Evolutionary conservation across 2,113 vertebrate species (phyloP).

Genomic region (Alethe diademata): DNA sequence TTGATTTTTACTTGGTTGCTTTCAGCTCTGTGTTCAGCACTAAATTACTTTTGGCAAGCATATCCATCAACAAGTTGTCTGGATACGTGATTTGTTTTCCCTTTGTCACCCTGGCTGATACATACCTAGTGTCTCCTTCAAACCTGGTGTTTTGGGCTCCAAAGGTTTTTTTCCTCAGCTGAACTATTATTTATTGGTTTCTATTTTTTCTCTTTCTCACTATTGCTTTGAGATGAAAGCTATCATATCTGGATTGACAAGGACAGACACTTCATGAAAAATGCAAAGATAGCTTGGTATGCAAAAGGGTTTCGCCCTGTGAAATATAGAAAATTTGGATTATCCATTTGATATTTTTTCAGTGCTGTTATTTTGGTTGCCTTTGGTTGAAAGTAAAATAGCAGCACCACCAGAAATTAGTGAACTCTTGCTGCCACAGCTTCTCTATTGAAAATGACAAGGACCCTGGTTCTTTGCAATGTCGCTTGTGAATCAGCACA

Average conservation of each 20-base stretch:
- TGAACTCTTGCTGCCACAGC: background rate
- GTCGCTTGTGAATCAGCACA: background rate
- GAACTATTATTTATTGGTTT: background rate
- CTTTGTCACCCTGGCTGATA: background rate
- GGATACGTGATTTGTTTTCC: background rate
- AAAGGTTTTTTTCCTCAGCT: background rate
- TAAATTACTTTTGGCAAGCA: conserved; percentile 67
- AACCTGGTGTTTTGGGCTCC: background rate
- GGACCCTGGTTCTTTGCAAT: background rate
- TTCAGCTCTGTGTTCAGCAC: conserved; percentile 27
- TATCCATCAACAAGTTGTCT: conserved; percentile 61
- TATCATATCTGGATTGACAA: background rate
- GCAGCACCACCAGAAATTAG: background rate
- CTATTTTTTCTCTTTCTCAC: background rate
- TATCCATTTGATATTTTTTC: background rate
- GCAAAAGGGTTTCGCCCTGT: background rate
- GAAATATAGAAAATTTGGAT: background rate
- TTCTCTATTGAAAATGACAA: background rate
- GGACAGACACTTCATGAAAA: background rate
- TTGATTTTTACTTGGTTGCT: conserved; percentile 59
- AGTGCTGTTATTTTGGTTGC: background rate
- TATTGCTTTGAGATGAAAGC: background rate
- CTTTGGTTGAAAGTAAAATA: background rate
- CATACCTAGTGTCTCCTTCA: background rate
- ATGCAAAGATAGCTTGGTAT: background rate